phyloP scores from a whole-genome alignment of 2,888 invertebrate genomes.

The Nomada lathburiana region DNA sequence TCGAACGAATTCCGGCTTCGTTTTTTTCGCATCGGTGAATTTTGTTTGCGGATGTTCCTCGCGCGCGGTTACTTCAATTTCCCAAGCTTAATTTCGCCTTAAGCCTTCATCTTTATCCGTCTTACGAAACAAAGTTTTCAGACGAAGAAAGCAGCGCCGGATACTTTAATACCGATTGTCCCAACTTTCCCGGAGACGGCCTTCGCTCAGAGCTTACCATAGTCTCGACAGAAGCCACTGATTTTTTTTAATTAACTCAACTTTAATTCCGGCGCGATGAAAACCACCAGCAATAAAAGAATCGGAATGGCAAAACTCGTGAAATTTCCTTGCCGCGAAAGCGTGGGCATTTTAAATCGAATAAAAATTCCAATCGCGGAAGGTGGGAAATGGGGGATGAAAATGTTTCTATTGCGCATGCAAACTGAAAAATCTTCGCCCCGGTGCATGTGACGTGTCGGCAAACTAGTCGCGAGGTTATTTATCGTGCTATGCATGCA shows the following conservation, averaged over 20 bases:
- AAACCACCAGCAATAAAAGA: not conserved
- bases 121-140: slow-evolving; percentile 35
- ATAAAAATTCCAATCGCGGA: too few relatives aligned
- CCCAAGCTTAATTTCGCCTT: slow-evolving; percentile 22
- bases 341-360: not conserved
- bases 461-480: slow-evolving; percentile 39
- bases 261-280: not conserved
- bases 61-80: slow-evolving; percentile 14
- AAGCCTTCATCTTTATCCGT: slow-evolving; percentile 28
- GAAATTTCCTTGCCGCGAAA: not conserved
- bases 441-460: slow-evolving; percentile 25
- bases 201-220: not conserved
- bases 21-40: not conserved
- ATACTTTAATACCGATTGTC: slow-evolving; percentile 37
- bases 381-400: not conserved
- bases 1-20: not conserved
- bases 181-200: slow-evolving; percentile 5
- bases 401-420: not conserved
- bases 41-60: slow-evolving; percentile 13
- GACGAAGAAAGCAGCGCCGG: slow-evolving; percentile 15
- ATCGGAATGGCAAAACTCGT: not conserved
- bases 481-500: slow-evolving; percentile 55
- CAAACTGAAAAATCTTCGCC: slow-evolving; percentile 18
- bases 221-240: not conserved
- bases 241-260: slow-evolving; percentile 22